Percentiles rank a stretch among this genome's conserved stretches.
Evolutionary conservation across 2,797 vertebrate genomes (phyloP).

Genomic region (Sternarchorhynchus goeldii): DNA sequence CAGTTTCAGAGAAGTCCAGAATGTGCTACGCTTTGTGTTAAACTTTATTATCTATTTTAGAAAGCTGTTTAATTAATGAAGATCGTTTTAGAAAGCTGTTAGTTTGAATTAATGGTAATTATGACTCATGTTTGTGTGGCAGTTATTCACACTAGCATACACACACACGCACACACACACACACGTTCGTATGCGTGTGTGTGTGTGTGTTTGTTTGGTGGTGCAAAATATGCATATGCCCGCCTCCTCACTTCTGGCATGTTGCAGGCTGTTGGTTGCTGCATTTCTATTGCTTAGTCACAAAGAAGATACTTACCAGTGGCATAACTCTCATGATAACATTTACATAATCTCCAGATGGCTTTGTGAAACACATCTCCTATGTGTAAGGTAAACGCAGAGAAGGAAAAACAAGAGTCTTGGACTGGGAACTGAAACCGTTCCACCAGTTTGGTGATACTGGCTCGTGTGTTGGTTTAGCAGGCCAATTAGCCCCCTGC

Average conservation of each 20-base stretch:
- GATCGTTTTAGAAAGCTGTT: too few species aligned
- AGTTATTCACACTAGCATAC: too few species aligned
- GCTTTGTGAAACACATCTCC: too few species aligned
- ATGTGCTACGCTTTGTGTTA: too few species aligned
- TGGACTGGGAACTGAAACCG: neutral
- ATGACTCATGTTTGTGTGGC: too few species aligned
- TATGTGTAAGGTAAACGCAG: neutral
- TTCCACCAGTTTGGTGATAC: too few species aligned
- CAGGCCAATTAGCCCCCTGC: too few species aligned
- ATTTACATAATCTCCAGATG: constrained; percentile 1
- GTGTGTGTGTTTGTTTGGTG: neutral
- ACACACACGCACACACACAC: neutral
- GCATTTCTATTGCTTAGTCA: neutral
- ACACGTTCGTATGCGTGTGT: neutral
- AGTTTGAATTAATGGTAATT: too few species aligned
- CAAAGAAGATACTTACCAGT: neutral
- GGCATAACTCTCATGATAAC: neutral
- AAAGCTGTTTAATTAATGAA: too few species aligned
- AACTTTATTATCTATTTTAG: too few species aligned
- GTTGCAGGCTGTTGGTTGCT: neutral
- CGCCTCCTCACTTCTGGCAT: neutral
- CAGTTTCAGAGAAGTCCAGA: too few species aligned
- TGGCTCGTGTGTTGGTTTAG: too few species aligned
- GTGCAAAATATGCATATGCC: neutral
- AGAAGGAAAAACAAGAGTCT: neutral